Conservation (phyloP, 2,113 vertebrate genomes). For the Ammospiza nelsoni region DNA sequence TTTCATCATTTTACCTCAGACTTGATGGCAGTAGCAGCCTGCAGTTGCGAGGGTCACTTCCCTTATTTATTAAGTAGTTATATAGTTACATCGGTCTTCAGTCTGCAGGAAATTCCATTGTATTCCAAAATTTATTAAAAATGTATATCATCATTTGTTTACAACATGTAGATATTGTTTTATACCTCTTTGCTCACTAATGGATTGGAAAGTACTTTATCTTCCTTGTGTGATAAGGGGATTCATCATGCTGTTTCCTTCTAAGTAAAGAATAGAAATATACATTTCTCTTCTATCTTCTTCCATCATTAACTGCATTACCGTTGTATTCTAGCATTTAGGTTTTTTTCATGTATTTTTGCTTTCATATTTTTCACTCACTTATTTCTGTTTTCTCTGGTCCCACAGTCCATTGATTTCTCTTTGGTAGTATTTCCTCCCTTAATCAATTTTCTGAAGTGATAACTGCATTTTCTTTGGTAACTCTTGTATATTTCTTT, state of each 20-base stretch:
- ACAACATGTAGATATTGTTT: background rate
- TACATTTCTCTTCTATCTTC: background rate
- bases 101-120: background rate
- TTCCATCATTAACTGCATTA: background rate
- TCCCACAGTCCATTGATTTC: background rate
- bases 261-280: background rate
- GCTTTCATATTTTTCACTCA: background rate
- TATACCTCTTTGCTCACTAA: conserved; percentile 13
- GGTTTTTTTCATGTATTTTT: background rate
- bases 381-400: background rate
- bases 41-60: background rate
- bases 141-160: background rate
- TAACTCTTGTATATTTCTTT: background rate
- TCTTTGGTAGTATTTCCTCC: background rate
- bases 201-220: background rate
- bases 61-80: background rate
- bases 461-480: background rate
- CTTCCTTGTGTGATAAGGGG: background rate
- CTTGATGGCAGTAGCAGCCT: background rate
- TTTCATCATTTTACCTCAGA: background rate
- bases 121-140: conserved; percentile 24
- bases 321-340: background rate
- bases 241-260: conserved; percentile 15
- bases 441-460: background rate
- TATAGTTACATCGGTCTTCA: background rate